phyloP scores from a whole-genome alignment of 2,113 vertebrate genomes.

The Equus przewalskii region DNA sequence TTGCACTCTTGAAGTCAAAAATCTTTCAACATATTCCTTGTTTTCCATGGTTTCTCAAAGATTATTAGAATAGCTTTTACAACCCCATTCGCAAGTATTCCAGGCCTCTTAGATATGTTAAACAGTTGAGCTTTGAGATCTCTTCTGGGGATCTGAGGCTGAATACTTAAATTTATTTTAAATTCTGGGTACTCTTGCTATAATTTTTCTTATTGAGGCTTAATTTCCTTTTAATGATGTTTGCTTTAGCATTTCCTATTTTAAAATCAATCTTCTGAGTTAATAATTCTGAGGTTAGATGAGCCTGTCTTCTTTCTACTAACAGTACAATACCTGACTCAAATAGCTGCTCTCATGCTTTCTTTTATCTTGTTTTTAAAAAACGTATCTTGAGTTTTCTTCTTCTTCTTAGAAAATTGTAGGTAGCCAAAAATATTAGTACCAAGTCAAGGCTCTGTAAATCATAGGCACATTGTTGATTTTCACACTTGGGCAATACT shows the following conservation, averaged over 20 bases:
- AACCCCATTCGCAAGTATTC: neutral
- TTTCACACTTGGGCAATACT: neutral
- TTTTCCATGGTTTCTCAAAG: neutral
- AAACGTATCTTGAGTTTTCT: neutral
- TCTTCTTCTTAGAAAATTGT: neutral
- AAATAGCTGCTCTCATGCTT: neutral
- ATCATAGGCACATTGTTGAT: neutral
- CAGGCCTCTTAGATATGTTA: neutral
- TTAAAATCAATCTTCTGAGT: slow-evolving; percentile 35
- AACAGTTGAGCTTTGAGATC: neutral
- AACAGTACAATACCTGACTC: neutral
- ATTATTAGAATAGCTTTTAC: neutral
- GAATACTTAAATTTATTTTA: slow-evolving; percentile 38
- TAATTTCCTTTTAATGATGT: slow-evolving; percentile 62
- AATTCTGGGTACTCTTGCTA: neutral
- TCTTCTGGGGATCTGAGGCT: neutral
- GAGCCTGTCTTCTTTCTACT: neutral
- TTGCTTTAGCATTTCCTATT: slow-evolving; percentile 44
- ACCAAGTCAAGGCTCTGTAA: neutral
- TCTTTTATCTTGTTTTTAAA: neutral
- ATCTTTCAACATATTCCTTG: neutral
- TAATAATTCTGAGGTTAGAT: neutral
- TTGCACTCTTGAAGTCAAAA: slow-evolving; percentile 26
- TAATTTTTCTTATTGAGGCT: slow-evolving; percentile 54
- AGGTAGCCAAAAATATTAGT: neutral